Conservation (phyloP, 2,113 vertebrate species). For the Thinocorus orbignyianus region DNA sequence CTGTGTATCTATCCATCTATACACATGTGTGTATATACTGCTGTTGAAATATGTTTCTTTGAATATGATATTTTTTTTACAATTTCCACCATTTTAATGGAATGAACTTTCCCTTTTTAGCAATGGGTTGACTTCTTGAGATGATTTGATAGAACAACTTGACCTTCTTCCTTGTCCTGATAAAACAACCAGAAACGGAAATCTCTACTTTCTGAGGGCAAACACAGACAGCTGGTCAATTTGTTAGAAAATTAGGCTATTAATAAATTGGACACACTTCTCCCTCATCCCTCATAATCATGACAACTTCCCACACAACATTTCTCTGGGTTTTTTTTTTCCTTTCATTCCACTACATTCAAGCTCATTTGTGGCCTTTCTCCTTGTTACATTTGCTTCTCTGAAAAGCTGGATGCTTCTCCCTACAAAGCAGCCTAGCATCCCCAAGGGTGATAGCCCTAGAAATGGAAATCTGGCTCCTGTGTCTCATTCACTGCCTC, state of each 20-base stretch:
- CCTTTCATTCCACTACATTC: neutral
- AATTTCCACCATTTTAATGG: neutral
- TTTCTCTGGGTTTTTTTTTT: neutral
- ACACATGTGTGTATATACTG: neutral
- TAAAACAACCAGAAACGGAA: neutral
- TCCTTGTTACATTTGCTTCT: neutral
- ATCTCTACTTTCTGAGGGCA: neutral
- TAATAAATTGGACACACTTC: neutral
- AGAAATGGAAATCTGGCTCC: neutral
- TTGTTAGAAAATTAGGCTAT: neutral
- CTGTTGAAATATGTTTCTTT: neutral
- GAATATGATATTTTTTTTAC: neutral
- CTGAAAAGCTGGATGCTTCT: neutral
- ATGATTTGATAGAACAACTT: neutral
- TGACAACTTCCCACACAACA: neutral
- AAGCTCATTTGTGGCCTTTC: neutral
- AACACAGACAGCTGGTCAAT: neutral
- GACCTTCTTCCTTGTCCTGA: neutral
- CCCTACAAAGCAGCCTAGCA: neutral
- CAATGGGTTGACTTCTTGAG: neutral
- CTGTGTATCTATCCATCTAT: neutral
- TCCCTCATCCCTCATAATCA: neutral
- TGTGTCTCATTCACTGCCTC: neutral
- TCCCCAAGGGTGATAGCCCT: neutral
- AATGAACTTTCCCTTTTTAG: neutral